Percentiles rank a stretch among this genome's conserved stretches.
These are phyloP conservation scores for Theocolax elegans DNA, from an alignment of 1,140 invertebrate species.

Conservation along the genomic window DNA sequence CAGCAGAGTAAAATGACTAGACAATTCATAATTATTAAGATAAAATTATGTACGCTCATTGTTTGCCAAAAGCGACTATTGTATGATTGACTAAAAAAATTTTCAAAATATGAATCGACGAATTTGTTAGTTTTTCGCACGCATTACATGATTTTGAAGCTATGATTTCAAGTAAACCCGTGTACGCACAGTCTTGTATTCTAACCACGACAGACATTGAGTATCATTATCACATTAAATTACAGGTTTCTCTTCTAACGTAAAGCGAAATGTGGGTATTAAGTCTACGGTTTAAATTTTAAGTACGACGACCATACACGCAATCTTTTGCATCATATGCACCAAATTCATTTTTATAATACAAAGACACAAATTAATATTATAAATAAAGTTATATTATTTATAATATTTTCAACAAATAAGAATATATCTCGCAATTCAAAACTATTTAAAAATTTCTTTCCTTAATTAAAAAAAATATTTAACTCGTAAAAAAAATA, in stretches of 20 bases:
- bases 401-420: too few relatives aligned
- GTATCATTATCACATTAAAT: constrained; percentile 28
- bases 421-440: too few relatives aligned
- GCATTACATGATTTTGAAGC: constrained; percentile 5
- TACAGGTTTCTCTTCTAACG: constrained; percentile 1
- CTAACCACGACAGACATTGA: background rate
- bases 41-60: background rate
- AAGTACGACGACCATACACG: too few relatives aligned
- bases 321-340: too few relatives aligned
- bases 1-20: background rate
- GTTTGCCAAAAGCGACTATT: background rate
- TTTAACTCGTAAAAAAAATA: too few relatives aligned
- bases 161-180: background rate
- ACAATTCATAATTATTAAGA: constrained; percentile 4
- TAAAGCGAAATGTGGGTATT: background rate
- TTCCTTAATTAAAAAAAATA: too few relatives aligned
- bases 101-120: too few relatives aligned
- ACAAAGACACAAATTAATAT: too few relatives aligned
- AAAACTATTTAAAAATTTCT: too few relatives aligned
- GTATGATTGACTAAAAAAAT: too few relatives aligned
- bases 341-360: too few relatives aligned
- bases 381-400: too few relatives aligned
- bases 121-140: constrained; percentile 30
- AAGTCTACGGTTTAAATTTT: background rate
- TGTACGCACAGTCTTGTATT: background rate